Evolutionary conservation across 1,140 invertebrate genomes (phyloP).

Genomic region (Plutomurus gul): DNA sequence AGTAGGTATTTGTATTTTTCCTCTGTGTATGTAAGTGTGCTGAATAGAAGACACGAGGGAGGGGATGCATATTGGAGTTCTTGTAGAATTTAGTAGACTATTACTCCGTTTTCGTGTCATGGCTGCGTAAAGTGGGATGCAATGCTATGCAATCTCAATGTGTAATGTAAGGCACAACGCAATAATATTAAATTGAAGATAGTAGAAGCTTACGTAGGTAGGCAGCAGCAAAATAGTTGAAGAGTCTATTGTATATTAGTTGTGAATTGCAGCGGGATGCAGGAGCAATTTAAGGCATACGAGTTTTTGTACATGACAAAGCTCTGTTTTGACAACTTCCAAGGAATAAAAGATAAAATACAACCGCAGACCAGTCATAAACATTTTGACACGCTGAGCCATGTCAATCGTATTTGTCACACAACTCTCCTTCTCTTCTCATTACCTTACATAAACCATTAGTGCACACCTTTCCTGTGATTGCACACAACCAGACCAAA

Average conservation of each 20-base stretch:
- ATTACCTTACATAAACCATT: not conserved
- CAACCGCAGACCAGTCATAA: constrained; percentile 42
- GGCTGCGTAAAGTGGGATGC: not conserved
- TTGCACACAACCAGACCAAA: not conserved
- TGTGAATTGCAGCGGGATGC: too few relatives aligned
- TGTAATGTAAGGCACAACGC: not conserved
- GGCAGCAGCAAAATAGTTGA: not conserved
- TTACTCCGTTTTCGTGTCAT: not conserved
- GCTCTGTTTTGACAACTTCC: constrained; percentile 1
- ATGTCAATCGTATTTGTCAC: constrained; percentile 40
- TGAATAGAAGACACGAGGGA: too few relatives aligned
- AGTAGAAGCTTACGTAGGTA: not conserved
- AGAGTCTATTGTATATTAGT: not conserved
- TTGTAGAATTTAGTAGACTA: not conserved
- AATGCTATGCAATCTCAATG: not conserved
- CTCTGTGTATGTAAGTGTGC: too few relatives aligned
- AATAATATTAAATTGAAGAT: not conserved
- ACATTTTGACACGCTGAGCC: constrained; percentile 38
- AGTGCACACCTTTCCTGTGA: not conserved
- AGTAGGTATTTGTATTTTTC: too few relatives aligned
- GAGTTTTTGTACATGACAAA: too few relatives aligned
- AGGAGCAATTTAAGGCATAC: constrained; percentile 1
- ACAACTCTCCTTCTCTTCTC: not conserved
- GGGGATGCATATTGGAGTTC: not conserved
- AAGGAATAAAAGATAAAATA: constrained; percentile 10